Evolutionary conservation across 2,113 vertebrate genomes (phyloP), one percentile per base, ranked within the genome.

Genomic region (Gnathonemus echidnorhynchus): DNA sequence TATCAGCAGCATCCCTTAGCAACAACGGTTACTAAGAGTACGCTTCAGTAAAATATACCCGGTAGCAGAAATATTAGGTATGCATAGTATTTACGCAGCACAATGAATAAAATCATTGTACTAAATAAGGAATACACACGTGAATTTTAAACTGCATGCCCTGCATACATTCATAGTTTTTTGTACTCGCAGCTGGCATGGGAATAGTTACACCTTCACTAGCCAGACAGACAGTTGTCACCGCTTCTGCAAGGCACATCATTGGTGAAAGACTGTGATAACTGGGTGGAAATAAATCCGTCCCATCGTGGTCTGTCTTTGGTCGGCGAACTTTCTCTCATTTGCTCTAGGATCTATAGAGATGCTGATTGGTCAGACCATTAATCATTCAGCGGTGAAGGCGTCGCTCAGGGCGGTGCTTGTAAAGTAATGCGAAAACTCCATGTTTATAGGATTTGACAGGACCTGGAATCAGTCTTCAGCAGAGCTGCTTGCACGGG

Each of bases 391-490:
- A 93, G 42, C 0, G 3, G 24, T 35, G 31, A 24, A 80, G 88
- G 24, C 84, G 39, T 11, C 10, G n/a, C 87, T 93, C 90, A 93
- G 92, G 96, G 94, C 91, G 95, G 93, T 17, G 92, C 92, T 87
- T 91, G 85, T 52, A 90, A 93, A 94, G 92, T 92, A 94, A 94
- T 93, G 90, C 92, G 17, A 92, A 92, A 95, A 94, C 95, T 95
- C 94, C 94, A 94, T 95, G 93, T 95, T 96, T 95, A 94, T 91
- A 92, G 96, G 94, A 93, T 95, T 95, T 96, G 94, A 95, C 95
- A 93, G 94, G 91, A 94, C 95, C 94, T 93, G 93, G 94, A 95
- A 95, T 94, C 95, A 93, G 93, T 92, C 92, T 92, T 89, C 94
- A 92, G 88, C 93, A 92, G 93, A 93, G 93, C 91, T 92, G 90